These are phyloP conservation scores for Panurus biarmicus DNA, from an alignment of 2,113 vertebrate species.

Conservation along the genomic window DNA sequence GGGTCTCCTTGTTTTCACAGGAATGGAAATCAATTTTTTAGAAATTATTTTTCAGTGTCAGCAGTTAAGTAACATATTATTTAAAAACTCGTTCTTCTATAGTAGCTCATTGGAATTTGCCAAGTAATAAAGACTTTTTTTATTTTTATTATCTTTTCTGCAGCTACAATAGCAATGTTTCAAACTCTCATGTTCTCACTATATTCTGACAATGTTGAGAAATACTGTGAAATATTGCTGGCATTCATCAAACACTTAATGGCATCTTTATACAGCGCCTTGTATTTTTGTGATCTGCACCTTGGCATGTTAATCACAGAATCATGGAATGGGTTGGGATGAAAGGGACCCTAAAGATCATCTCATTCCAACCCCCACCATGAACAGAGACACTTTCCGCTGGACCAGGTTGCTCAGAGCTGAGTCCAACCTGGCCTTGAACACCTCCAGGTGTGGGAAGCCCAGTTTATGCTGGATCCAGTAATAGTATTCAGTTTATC, in stretches of 20 bases:
- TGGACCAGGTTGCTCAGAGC: neutral
- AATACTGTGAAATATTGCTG: neutral
- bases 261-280: neutral
- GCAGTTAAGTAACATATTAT: neutral
- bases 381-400: neutral
- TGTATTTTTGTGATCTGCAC: neutral
- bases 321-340: neutral
- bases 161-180: neutral
- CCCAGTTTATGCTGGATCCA: neutral
- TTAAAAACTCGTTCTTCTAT: neutral
- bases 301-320: neutral
- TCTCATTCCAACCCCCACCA: neutral
- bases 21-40: neutral
- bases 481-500: neutral
- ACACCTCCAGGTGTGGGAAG: neutral
- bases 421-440: neutral
- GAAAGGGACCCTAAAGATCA: neutral
- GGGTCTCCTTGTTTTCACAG: neutral
- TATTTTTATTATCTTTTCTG: neutral
- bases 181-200: neutral
- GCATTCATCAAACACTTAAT: neutral
- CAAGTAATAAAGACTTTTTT: neutral
- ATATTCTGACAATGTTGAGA: neutral
- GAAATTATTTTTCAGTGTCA: neutral
- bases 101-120: neutral